Conservation (phyloP, 2,113 vertebrate species). For the Solea senegalensis region DNA sequence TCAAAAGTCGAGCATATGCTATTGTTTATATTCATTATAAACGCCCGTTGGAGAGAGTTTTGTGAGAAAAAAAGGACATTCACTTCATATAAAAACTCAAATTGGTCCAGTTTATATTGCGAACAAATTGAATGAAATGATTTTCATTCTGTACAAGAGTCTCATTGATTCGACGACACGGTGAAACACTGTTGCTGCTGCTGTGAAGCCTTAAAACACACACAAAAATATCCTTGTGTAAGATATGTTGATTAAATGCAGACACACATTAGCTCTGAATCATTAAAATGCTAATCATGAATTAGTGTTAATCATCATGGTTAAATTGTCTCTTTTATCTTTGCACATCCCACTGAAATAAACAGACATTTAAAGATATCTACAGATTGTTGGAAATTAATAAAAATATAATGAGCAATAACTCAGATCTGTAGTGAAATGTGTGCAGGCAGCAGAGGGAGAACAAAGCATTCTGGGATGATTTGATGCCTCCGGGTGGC, state of each 20-base stretch:
- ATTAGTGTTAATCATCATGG: conserved; percentile 24
- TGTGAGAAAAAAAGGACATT: no score
- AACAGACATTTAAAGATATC: background rate
- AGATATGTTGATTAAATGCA: conserved; percentile 20
- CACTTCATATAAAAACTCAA: no score
- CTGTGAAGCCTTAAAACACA: no score
- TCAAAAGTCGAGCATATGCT: no score
- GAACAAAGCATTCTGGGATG: background rate
- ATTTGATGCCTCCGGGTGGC: background rate
- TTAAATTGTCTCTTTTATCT: conserved; percentile 3
- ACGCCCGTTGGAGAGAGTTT: no score
- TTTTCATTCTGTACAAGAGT: no score
- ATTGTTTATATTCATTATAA: no score
- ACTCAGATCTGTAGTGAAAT: background rate
- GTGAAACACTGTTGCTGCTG: background rate
- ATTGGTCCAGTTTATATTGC: no score
- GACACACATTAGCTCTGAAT: background rate
- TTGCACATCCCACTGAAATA: background rate
- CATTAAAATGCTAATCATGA: conserved; percentile 23
- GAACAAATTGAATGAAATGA: no score
- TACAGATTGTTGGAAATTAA: no score
- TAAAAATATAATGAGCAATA: no score
- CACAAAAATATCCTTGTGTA: conserved; percentile 1
- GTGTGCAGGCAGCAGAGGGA: background rate
- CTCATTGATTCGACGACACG: no score